These are phyloP conservation scores for Berghia stephanieae DNA, from an alignment of 1,140 invertebrate genomes.

Conservation along the genomic window DNA sequence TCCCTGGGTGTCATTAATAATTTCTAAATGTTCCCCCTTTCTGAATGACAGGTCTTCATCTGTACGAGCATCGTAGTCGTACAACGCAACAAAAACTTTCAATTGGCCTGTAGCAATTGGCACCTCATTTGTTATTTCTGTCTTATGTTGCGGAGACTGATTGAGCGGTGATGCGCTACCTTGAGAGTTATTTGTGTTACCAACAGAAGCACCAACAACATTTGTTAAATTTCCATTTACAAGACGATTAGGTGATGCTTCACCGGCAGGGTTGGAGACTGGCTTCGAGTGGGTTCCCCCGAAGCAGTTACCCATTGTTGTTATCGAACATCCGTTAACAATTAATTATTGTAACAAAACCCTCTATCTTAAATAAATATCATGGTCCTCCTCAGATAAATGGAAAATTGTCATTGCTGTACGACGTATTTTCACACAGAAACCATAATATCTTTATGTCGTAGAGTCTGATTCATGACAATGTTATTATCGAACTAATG, in stretches of 20 bases:
- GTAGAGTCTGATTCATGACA: no score
- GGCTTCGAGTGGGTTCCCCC: constrained; percentile 37
- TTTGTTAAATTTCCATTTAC: constrained; percentile 31
- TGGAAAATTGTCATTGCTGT: no score
- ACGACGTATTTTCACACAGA: no score
- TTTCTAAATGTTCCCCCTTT: constrained; percentile 97
- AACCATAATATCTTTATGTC: no score
- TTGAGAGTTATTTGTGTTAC: constrained; percentile 31
- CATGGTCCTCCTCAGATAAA: no score
- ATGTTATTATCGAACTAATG: no score
- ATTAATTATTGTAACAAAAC: no score
- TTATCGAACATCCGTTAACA: no score
- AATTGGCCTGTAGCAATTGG: constrained; percentile 27
- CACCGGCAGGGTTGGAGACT: constrained; percentile 21
- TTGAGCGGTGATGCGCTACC: constrained; percentile 35
- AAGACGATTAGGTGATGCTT: constrained; percentile 31
- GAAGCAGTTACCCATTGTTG: constrained; percentile 45
- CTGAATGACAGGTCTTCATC: constrained; percentile 98
- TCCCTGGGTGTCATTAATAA: constrained; percentile 96
- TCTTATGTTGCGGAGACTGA: constrained; percentile 39
- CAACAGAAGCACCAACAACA: constrained; percentile 26
- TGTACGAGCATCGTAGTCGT: constrained; percentile 98
- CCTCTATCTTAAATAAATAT: no score
- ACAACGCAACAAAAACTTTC: constrained; percentile 93
- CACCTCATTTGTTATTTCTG: constrained; percentile 32